Evolutionary conservation across 2,797 vertebrate genomes (phyloP).

Genomic region (Clamator glandarius): DNA sequence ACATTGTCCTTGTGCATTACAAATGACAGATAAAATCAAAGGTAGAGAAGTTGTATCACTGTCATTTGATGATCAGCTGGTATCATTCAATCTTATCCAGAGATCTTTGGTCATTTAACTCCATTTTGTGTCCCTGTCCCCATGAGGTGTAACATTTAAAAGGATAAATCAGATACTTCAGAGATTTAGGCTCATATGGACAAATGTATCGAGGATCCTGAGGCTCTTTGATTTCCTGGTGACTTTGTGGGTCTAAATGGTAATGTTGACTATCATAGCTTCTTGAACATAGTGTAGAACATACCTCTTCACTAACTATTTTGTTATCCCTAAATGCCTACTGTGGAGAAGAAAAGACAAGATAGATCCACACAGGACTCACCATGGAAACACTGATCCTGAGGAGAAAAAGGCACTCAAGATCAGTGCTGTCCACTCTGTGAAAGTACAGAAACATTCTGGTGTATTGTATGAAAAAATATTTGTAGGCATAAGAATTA

Average conservation of each 20-base stretch:
- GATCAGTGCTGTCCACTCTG: conserved; percentile 44
- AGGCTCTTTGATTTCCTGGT: conserved; percentile 18
- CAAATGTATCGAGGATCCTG: neutral
- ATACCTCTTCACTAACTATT: conserved; percentile 8
- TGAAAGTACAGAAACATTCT: neutral
- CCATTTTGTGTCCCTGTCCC: neutral
- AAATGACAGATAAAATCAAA: conserved; percentile 7
- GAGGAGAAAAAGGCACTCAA: conserved; percentile 24
- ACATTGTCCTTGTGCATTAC: neutral
- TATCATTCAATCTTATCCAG: neutral
- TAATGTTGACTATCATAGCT: conserved; percentile 8
- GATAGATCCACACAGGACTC: conserved; percentile 28
- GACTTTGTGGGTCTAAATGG: conserved; percentile 1
- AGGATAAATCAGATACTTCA: conserved; percentile 1
- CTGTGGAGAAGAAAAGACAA: conserved; percentile 6
- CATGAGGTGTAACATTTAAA: neutral
- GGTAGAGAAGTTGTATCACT: neutral
- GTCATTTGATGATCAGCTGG: neutral
- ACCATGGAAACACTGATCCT: conserved; percentile 55
- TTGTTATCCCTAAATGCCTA: conserved; percentile 39
- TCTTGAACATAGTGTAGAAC: neutral
- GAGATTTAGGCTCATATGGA: neutral
- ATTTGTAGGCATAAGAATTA: neutral
- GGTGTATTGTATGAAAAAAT: conserved; percentile 6
- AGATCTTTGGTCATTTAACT: conserved; percentile 12